These are phyloP conservation scores for Ips typographus DNA, from an alignment of 1,140 invertebrate species.

Conservation along the genomic window DNA sequence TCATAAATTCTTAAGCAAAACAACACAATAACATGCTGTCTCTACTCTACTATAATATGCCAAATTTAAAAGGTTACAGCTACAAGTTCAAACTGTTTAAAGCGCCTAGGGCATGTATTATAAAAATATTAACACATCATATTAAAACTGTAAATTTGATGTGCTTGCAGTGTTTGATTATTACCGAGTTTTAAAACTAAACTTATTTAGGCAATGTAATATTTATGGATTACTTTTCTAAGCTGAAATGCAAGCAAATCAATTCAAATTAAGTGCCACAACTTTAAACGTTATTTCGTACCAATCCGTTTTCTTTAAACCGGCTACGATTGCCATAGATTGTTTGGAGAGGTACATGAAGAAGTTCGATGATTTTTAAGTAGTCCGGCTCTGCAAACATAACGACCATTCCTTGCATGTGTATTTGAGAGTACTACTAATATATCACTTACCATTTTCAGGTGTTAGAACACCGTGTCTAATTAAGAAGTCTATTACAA, in stretches of 20 bases:
- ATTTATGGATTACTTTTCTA: no score
- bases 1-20: no score
- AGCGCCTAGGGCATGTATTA: no score
- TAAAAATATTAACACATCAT: no score
- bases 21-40: no score
- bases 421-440: not conserved
- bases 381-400: conserved; percentile 73
- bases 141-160: no score
- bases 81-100: no score
- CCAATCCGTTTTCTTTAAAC: conserved; percentile 14
- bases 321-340: conserved; percentile 55
- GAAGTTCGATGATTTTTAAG: conserved; percentile 77
- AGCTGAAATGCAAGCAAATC: not conserved
- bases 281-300: conserved; percentile 2
- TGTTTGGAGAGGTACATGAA: conserved; percentile 82
- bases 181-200: no score
- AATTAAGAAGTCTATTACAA: conserved; percentile 88
- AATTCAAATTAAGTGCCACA: not conserved
- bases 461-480: conserved; percentile 85
- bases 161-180: no score
- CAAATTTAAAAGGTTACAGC: no score
- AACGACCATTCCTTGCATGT: not conserved
- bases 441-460: conserved; percentile 73
- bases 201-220: no score
- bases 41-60: no score